Evolutionary conservation across 2,113 vertebrate genomes (phyloP), one percentile per base, ranked within the genome.

Genomic region (Suricata suricatta): DNA sequence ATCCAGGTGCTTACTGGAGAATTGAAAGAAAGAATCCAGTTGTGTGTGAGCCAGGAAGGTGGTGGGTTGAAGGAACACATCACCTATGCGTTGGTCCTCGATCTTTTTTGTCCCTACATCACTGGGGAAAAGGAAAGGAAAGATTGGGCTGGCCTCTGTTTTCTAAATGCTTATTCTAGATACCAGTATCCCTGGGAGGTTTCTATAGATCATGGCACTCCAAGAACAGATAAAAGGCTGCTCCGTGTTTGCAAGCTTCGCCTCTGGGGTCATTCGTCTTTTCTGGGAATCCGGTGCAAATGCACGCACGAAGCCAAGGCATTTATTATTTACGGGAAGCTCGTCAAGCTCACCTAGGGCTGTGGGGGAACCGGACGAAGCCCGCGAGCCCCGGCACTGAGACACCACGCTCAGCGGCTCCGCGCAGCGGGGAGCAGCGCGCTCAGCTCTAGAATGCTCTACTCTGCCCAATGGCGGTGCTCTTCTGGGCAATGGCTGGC

Each of bases 251-350:
- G 31, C 7, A 11, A 52, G 4, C 38, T n/a, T 92, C 10, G 1
- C 19, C 7, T 50, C 64, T 90, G 68, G 11, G 15, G 33, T 80
- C 33, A 2, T 54, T 69, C 35, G 11, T 41, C 38, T 63, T 87
- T 90, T 91, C 35, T n/a, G 33, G 25, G 60, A 87, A 60, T 57
- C 54, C 72, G 33, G 52, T 74, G 44, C 44, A 77, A 68, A n/a
- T 6, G 25, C 41, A 86, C 47, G 29, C 35, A 8, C 21, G 54
- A 85, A 31, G 79, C 64, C 14, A 0, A 81, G n/a, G 11, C 31
- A 15, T 93, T 81, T 95, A 87, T 95, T 90, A 88, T 60, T 92
- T 83, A 82, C 69, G 41, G n/a, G 8, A 94, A 74, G 87, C 63
- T 64, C 23, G 68, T 47, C 27, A 29, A 57, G 33, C 14, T 12